Evolutionary conservation across 1,140 invertebrate species (phyloP), one percentile per base, ranked within the genome.

Genomic region (Mercenaria mercenaria): DNA sequence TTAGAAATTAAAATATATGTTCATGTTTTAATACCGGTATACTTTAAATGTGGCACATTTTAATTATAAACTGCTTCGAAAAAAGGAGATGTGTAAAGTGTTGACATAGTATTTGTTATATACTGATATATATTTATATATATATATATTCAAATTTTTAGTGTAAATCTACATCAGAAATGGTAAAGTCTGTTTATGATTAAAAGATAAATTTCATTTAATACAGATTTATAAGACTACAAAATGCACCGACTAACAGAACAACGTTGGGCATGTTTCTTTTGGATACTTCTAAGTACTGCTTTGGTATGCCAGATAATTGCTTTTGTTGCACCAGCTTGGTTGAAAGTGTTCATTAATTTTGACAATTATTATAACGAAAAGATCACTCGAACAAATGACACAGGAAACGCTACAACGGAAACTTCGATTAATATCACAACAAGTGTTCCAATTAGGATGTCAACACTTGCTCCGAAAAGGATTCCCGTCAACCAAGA

Each of bases 321-420:
- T 4, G 76, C 76, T 0, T 79, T 79, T 56, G 76, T 79, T 34
- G 15, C 50, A 3, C 76, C 76, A 18, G 76, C 76, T 20, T 79
- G 76, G 76, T n/a, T 79, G n/a, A 79, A 79, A 37, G 29, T 79
- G 8, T 79, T 79, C 76, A 79, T 79, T 2, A 79, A 56, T 34
- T 79, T 79, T 79, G 43, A 79, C 18, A 47, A 79, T 11, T 10
- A 79, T 34, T 79, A 72, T 39, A 64, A 29, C 1, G 26, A 6
- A 64, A 64, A 29, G 59, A 15, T 6, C 15, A 8, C 15, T 6
- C 6, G 6, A 6, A 47, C 6, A 8, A 15, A 15, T 47, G 43
- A 47, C 43, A 15, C 6, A 15, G 6, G 15, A 8, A 47, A 47
- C 15, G 4, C 59, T 29, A 29, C 59, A 26, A 29, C n/a, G n/a